A percentile compares a stretch with the other conserved stretches of the same genome.
Evolutionary conservation across 2,888 invertebrate genomes (phyloP).

Genomic region (Digitonthophagus gazella): DNA sequence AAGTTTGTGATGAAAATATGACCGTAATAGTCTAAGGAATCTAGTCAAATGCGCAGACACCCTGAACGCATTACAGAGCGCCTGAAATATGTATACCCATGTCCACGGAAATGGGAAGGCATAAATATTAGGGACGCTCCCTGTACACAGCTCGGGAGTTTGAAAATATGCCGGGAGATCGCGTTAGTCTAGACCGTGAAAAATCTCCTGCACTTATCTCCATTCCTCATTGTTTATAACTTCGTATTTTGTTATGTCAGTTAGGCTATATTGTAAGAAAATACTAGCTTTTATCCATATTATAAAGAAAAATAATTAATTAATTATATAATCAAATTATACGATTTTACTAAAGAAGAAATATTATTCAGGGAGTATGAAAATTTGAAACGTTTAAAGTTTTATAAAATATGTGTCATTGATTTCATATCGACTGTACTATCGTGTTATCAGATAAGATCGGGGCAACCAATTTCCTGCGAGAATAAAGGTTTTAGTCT

Average conservation of each 20-base stretch:
- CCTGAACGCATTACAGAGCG: neutral
- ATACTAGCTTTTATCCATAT: too few species aligned
- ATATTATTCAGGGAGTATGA: too few species aligned
- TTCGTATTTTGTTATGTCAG: neutral
- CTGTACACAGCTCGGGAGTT: neutral
- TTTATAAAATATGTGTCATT: too few species aligned
- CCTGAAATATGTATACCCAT: neutral
- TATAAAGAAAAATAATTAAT: too few species aligned
- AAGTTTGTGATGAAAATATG: neutral
- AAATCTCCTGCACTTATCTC: neutral
- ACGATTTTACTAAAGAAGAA: too few species aligned
- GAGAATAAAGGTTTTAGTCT: too few species aligned
- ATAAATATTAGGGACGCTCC: neutral
- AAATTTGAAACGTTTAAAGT: too few species aligned
- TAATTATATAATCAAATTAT: too few species aligned
- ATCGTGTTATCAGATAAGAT: too few species aligned
- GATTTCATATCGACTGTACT: too few species aligned
- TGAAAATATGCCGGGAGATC: neutral
- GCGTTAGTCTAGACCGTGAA: neutral
- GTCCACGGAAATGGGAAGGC: neutral
- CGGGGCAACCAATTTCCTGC: too few species aligned
- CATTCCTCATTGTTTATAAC: neutral
- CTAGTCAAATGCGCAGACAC: neutral
- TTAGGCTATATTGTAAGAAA: neutral
- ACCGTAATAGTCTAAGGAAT: neutral